Base-by-base conservation (phyloP, 2,888 invertebrate species). In the Andrena haemorrhoa region DNA sequence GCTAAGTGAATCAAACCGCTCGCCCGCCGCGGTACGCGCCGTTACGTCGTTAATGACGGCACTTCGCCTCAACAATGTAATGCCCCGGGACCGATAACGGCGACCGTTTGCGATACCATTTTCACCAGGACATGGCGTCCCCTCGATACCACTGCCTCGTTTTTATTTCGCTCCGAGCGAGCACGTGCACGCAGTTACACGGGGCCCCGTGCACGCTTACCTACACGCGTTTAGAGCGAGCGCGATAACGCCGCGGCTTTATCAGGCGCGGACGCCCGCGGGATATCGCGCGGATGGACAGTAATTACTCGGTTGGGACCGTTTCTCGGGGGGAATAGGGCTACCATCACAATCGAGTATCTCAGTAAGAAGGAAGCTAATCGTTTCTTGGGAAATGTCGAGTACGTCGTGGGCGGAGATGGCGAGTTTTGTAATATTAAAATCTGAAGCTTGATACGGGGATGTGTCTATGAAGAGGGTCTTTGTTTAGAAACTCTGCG, bases 11-110 rank as follows among this genome's bases (percentile, higher is more conserved):
- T 80, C 41, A 66, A 80, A 70, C 31, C 49, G 69, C 20, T 51
- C 66, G 64, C 60, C 41, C 47, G 74, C 20, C 12, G 58, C 23
- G 66, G 26, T 51, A 20, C 12, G 68, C 79, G 23, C 61, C 60
- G 75, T 83, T 70, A 83, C 74, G 64, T 64, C 74, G 76, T 71
- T 84, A 83, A 84, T 77, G 83, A 83, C 77, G 35, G 47, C 69
- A 76, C 74, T 84, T 72, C 71, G 73, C 69, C 61, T 75, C 51
- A 68, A 82, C 77, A 78, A 73, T 82, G 78, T 70, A 85, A 81
- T 26, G 74, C 74, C 64, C 70, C 26, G 26, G n/a, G 26, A 0
- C 31, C 75, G 85, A 84, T 85, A 85, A 84, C 72, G 35, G 23
- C 49, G 74, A 31, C 61, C 79, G 53, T 72, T 60, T 49, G 66